Percentiles rank a stretch among this genome's conserved stretches.
Evolutionary conservation across 2,113 vertebrate genomes (phyloP).

Genomic region (Clupea harengus): DNA sequence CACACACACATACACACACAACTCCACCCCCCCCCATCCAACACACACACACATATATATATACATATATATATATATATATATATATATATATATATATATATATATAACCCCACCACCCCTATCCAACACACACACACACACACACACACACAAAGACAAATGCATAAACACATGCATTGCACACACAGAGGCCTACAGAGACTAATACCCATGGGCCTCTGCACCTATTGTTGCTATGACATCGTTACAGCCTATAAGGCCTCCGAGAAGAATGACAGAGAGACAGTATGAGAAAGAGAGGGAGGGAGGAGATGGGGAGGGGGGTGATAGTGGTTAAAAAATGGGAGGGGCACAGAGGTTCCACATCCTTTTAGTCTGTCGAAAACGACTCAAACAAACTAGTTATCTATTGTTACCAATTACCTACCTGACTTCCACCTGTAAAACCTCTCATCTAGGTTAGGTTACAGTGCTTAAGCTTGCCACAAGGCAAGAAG

Average conservation of each 20-base stretch:
- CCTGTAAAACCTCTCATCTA: neutral
- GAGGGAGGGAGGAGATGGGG: neutral
- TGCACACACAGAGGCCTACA: neutral
- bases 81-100: constrained; percentile 1
- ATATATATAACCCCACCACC: neutral
- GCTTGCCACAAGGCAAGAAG: neutral
- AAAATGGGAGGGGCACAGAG: neutral
- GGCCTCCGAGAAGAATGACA: neutral
- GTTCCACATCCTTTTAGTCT: neutral
- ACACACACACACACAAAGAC: constrained; percentile 22
- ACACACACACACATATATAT: constrained; percentile 19
- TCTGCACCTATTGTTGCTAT: neutral
- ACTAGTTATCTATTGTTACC: no score
- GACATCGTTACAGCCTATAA: neutral
- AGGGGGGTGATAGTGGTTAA: neutral
- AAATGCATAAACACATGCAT: neutral
- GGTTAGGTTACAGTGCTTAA: neutral
- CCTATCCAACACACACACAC: neutral
- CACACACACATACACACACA: constrained; percentile 20
- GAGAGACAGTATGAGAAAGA: neutral
- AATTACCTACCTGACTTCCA: neutral
- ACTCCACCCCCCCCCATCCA: neutral
- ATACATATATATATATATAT: neutral
- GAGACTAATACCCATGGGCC: neutral
- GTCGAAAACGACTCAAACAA: no score